A percentile compares a stretch with the other conserved stretches of the same genome.
These are phyloP conservation scores for Balearica regulorum DNA, from an alignment of 2,797 vertebrate genomes.

Conservation along the genomic window DNA sequence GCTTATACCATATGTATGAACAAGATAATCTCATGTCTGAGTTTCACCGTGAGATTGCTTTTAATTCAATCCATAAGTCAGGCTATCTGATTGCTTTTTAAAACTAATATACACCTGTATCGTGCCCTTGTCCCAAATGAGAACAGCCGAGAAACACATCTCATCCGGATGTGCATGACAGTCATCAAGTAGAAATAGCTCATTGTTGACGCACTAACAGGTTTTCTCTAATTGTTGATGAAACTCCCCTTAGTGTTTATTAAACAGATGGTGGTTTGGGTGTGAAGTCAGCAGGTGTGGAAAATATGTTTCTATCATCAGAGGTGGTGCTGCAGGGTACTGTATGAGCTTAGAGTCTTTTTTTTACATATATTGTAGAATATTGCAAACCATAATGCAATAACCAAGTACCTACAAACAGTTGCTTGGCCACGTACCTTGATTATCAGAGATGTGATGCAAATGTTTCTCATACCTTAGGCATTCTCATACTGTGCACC, in stretches of 20 bases:
- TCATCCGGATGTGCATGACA: accelerated
- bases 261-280: neutral
- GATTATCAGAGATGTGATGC: neutral
- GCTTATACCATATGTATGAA: neutral
- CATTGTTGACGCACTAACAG: neutral
- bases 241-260: neutral
- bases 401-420: neutral
- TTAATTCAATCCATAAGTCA: neutral
- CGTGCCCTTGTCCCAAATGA: neutral
- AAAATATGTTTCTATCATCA: neutral
- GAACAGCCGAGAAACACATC: neutral
- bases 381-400: neutral
- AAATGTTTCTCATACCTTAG: neutral
- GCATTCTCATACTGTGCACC: neutral
- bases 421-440: neutral
- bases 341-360: neutral
- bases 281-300: neutral
- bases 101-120: neutral
- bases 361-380: neutral
- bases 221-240: neutral
- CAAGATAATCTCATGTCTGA: neutral
- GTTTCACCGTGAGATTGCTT: neutral
- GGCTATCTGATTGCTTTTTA: neutral
- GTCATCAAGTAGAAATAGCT: neutral
- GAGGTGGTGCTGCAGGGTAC: neutral